Evolutionary conservation across 2,888 invertebrate genomes (phyloP), one percentile per base, ranked within the genome.

Genomic region (Chalcis sispes): DNA sequence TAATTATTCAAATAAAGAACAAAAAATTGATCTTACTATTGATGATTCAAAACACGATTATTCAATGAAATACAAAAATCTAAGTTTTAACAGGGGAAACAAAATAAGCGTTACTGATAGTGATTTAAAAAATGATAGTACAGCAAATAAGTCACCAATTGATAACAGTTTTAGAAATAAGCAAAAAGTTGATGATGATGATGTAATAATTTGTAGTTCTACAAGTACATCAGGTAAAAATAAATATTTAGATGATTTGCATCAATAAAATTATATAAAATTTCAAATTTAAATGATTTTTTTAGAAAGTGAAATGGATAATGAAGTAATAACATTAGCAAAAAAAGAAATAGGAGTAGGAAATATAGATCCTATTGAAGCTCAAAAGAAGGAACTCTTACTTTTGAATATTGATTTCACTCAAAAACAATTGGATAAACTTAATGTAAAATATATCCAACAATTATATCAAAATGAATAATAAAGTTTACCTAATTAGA

Each of bases 321-420:
- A 62, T 4, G 75, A 79, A n/a, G 77, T 42, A 20, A 1, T 76
- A 23, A 8, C 25, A 3, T 59, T 83, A 2, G 83, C 83, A 5
- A 78, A 78, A 54, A 36, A 82, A 65, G 83, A 85, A 72, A 75
- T 80, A 3, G 79, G 80, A 23, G 79, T 80, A 25, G 75, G 77
- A 10, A 82, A 81, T 25, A 71, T 84, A 15, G 80, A 85, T 80
- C 81, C 84, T 1, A 3, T 83, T 13, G 4, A 66, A 13, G 83
- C 83, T 5, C 87, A 87, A 20, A 80, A 82, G 73, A 81, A 81
- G 69, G 84, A 77, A 65, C 40, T 52, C 46, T 61, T 58, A 8
- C 36, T 56, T n/a, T 27, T 72, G 20, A 81, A 83, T 73, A 78
- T 82, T n/a, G 75, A 83, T 27, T 77, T 82, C 1, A 64, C 82